phyloP scores from a whole-genome alignment of 2,113 vertebrate species.

The Ibidorhyncha struthersii region DNA sequence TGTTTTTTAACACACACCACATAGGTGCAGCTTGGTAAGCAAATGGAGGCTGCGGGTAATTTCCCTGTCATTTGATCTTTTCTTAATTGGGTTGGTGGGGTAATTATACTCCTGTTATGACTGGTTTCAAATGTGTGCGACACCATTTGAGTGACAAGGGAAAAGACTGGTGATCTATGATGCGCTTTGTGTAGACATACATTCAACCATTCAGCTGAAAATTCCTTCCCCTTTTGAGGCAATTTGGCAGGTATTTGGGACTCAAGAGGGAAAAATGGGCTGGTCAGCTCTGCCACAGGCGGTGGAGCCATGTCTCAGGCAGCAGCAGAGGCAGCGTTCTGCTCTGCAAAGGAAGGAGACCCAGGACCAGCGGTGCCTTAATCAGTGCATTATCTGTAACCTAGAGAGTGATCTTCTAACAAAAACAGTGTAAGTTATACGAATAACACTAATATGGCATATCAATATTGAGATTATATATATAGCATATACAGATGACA shows the following conservation, averaged over 20 bases:
- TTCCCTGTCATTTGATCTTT: neutral
- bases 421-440: neutral
- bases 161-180: neutral
- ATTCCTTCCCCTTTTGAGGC: neutral
- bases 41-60: neutral
- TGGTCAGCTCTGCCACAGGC: neutral
- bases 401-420: neutral
- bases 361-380: neutral
- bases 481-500: too few species aligned
- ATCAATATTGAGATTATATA: too few species aligned
- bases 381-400: neutral
- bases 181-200: neutral
- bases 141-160: too few species aligned
- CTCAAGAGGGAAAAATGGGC: neutral
- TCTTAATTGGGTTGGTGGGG: neutral
- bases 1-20: neutral
- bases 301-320: neutral
- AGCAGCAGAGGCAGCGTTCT: rapidly evolving
- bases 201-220: neutral
- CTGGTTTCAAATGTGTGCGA: neutral
- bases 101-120: neutral
- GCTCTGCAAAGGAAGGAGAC: neutral
- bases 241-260: neutral
- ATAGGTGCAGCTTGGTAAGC: neutral
- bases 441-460: neutral